Evolutionary conservation across 2,888 invertebrate species (phyloP), one percentile per base, ranked within the genome.

Genomic region (Synanthedon tipuliformis): DNA sequence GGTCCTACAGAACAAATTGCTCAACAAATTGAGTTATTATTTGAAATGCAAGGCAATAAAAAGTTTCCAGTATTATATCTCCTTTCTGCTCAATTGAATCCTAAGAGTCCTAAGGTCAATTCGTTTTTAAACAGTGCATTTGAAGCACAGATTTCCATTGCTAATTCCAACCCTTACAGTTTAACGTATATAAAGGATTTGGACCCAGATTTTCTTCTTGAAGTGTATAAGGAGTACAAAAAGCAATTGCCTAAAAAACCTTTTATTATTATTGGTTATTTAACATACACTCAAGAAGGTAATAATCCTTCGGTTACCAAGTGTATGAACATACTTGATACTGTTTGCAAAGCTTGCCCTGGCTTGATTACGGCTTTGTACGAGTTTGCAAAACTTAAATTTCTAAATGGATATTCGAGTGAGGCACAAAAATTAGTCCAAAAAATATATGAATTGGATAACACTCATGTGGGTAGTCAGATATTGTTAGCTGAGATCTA

Each of bases 401-500:
- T 94, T 77, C 86, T 95, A 12, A 91, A 91, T 66, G 95, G 95
- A 0, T 94, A 95, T 70, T 84, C 91, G 1, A 89, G 89, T 56
- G 90, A 91, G 34, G 94, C 97, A 0, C 90, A 92, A 57, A 87
- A 81, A 51, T 89, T 93, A 11, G 84, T 97, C 40, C 92, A 92
- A 60, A 91, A 91, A 64, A 90, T 96, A 53, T 79, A 94, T 48
- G 93, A 93, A 50, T 78, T 92, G 12, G 95, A 96, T 70, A 90
- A 92, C n/a, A 91, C 94, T 0, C 93, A 92, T 68, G 93, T 94
- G 0, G 94, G 95, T 53, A 94, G 94, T 12, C 94, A 97, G 76
- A 87, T 98, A 1, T 81, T 98, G 10, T 89, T 96, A 83, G 95
- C 98, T 1, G 93, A 95, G 76, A 94, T 97, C 52, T 92, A 94